Percentiles rank a stretch among this genome's conserved stretches.
Evolutionary conservation across 2,797 vertebrate genomes (phyloP).

Genomic region (Yasuhikotakia modesta): DNA sequence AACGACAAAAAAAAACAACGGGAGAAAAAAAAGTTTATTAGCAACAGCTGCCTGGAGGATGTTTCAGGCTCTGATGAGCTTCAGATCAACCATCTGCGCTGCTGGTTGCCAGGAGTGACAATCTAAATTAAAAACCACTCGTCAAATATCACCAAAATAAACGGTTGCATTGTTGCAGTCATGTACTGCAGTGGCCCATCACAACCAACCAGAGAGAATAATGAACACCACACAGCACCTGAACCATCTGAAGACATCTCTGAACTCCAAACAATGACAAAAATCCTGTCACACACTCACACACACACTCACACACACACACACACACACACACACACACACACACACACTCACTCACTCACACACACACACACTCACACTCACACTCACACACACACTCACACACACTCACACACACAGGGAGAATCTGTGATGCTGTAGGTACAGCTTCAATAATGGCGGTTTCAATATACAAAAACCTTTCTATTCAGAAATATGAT

Average conservation of each 20-base stretch:
- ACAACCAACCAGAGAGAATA: constrained; percentile 56
- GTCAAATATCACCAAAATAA: constrained; percentile 84
- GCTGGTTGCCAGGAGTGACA: constrained; percentile 87
- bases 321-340: constrained; percentile 6
- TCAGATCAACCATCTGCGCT: constrained; percentile 87
- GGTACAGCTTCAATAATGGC: background rate
- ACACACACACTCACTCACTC: constrained; percentile 39
- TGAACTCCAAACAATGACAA: constrained; percentile 45
- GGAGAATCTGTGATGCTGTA: too few species aligned
- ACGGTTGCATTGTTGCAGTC: constrained; percentile 77
- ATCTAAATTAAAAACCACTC: constrained; percentile 88
- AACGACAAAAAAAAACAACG: constrained; percentile 32
- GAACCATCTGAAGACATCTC: constrained; percentile 47
- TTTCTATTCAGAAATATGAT: background rate
- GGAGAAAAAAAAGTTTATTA: constrained; percentile 79
- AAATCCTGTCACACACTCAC: too few species aligned
- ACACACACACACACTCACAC: constrained; percentile 18
- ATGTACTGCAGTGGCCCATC: constrained; percentile 72
- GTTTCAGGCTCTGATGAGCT: constrained; percentile 82
- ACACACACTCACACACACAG: too few species aligned
- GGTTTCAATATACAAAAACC: background rate
- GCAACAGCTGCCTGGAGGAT: constrained; percentile 88
- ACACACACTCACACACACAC: too few species aligned
- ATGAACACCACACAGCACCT: constrained; percentile 56
- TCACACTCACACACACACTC: too few species aligned